phyloP scores from a whole-genome alignment of 2,113 vertebrate genomes.

The Hydrochoerus hydrochaeris region DNA sequence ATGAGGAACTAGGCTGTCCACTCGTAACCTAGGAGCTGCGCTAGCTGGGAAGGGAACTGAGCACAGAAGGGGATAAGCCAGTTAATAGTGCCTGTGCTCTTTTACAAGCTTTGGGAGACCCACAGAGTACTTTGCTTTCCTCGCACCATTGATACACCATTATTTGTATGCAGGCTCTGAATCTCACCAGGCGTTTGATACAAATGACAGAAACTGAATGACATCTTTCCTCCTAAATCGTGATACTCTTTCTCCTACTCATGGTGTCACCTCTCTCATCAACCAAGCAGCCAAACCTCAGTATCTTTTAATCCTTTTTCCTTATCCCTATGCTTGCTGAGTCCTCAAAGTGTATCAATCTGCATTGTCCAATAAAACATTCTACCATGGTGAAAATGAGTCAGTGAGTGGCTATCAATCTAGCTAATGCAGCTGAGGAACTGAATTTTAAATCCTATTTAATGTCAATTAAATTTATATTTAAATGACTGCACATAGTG shows the following conservation, averaged over 20 bases:
- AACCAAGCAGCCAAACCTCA: not conserved
- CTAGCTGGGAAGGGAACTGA: not conserved
- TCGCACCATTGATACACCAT: rapidly evolving
- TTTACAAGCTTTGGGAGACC: not conserved
- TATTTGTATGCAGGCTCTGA: not conserved
- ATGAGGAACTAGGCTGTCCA: not conserved
- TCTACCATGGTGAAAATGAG: not conserved
- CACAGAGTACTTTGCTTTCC: not conserved
- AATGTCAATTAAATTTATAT: conserved; percentile 37
- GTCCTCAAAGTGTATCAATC: not conserved
- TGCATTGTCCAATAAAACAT: not conserved
- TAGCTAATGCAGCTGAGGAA: not conserved
- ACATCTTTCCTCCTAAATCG: not conserved
- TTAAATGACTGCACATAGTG: not conserved
- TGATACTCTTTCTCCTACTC: not conserved
- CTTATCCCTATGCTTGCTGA: not conserved
- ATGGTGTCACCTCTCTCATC: not conserved
- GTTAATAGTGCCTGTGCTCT: not conserved
- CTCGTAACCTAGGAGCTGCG: not conserved
- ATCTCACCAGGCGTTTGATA: not conserved
- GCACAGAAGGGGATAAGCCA: not conserved
- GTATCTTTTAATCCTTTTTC: not conserved
- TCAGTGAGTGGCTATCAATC: not conserved
- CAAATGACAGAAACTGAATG: not conserved
- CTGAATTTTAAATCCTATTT: not conserved